These are phyloP conservation scores for Eilema sororculum DNA, from an alignment of 2,888 invertebrate species.

Conservation along the genomic window DNA sequence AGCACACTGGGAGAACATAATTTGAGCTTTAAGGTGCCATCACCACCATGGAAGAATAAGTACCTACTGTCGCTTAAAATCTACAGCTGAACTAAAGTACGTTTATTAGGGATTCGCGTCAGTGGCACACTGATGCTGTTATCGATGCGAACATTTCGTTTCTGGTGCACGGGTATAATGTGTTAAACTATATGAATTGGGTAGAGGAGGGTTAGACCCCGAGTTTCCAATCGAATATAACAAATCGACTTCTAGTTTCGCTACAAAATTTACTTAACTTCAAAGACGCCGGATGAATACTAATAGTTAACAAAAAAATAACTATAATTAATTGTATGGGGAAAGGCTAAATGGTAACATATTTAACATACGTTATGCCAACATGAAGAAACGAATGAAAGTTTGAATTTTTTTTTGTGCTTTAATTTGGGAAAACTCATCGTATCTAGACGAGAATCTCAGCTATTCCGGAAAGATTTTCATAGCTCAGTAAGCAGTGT, in stretches of 20 bases:
- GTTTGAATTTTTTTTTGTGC: no score
- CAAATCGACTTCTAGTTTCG: constrained; percentile 33
- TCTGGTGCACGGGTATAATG: not conserved
- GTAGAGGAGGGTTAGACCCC: constrained; percentile 18
- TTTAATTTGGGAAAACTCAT: no score
- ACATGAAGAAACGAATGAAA: not conserved
- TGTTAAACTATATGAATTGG: not conserved
- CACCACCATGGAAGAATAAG: no score
- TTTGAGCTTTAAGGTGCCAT: no score
- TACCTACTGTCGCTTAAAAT: no score
- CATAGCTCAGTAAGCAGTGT: no score
- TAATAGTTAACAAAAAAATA: constrained; percentile 44
- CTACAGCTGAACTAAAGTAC: no score
- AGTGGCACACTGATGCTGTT: not conserved
- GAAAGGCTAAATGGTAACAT: constrained; percentile 36
- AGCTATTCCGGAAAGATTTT: not conserved
- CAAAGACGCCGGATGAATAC: constrained; percentile 40
- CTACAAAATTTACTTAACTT: constrained; percentile 26
- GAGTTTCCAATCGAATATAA: constrained; percentile 25
- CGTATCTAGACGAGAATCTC: not conserved
- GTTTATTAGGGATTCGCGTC: not conserved
- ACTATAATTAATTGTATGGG: constrained; percentile 42
- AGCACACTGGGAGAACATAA: no score
- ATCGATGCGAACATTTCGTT: no score
- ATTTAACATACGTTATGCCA: constrained; percentile 35